Evolutionary conservation across 2,113 vertebrate genomes (phyloP).

Genomic region (Rhea americana): DNA sequence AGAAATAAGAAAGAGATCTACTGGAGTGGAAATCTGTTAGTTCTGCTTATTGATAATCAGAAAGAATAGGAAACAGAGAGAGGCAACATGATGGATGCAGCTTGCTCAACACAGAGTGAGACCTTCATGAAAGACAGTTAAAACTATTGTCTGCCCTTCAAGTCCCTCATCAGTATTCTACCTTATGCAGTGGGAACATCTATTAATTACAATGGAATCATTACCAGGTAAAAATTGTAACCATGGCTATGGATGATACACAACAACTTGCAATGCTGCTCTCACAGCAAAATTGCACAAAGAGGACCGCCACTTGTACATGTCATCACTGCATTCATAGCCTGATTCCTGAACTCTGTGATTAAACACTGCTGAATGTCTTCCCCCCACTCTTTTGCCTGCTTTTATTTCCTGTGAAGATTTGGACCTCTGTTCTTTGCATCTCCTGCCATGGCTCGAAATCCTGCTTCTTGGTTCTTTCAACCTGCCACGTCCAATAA

Average conservation of each 20-base stretch:
- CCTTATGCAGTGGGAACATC: constrained; percentile 20
- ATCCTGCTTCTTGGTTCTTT: constrained; percentile 66
- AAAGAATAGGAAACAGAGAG: not conserved
- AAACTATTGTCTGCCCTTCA: constrained; percentile 11
- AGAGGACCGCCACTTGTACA: not conserved
- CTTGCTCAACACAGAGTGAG: not conserved
- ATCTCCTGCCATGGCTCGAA: constrained; percentile 55
- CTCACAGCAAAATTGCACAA: not conserved
- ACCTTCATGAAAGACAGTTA: constrained; percentile 1
- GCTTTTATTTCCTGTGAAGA: constrained; percentile 60
- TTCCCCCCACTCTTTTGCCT: not conserved
- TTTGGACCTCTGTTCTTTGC: constrained; percentile 66
- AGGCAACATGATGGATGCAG: not conserved
- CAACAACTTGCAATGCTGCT: not conserved
- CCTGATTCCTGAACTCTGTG: constrained; percentile 37
- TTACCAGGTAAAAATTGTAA: constrained; percentile 55
- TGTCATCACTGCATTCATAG: constrained; percentile 5
- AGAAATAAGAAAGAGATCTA: not conserved
- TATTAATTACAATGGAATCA: constrained; percentile 46
- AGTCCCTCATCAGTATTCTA: constrained; percentile 47
- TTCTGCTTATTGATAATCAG: not conserved
- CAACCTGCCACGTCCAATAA: constrained; percentile 73
- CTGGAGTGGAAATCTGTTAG: not conserved
- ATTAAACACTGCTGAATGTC: constrained; percentile 28
- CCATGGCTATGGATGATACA: constrained; percentile 36